Evolutionary conservation across 2,113 vertebrate species (phyloP), one percentile per base, ranked within the genome.

Genomic region (Manacus vitellinus): DNA sequence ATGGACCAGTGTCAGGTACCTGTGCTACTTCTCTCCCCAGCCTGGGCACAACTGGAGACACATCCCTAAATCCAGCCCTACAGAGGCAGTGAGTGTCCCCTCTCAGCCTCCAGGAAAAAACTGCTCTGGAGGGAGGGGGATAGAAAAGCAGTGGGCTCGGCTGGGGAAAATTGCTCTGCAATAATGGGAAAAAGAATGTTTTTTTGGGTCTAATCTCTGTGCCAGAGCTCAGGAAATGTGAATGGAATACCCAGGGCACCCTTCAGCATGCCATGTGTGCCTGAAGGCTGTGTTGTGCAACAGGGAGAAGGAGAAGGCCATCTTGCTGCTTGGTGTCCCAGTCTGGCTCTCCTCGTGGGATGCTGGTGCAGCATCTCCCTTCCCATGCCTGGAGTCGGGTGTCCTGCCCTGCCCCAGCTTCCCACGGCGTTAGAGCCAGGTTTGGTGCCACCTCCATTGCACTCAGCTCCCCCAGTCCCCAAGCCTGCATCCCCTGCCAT

Each of bases 281-380:
- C 35, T 43, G 21, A 52, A 83, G 72, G 71, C 52, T 62, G 62
- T 0, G 0, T 8, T 27, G 47, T 41, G 75, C 67, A 35, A 37
- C 49, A 24, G 72, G 33, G 52, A 81, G 68, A 47, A 63, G 62
- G 49, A 55, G 25, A 9, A 70, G 33, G 56, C 47, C 21, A 4
- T 47, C 0, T 0, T 2, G 0, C 31, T 30, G 70, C 59, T 67
- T 5, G 0, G 13, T 18, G 37, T 75, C 75, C 52, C 66, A 27
- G 19, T 2, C 2, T 35, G 54, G 63, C 8, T 68, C 11, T 85
- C 33, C 71, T 30, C 16, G 1, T 2, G 54, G 80, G 63, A 65
- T 46, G 59, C 59, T 55, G 63, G 23, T 2, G 0, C 67, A 77
- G 54, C 73, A 84, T 55, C 73, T 68, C 25, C 16, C 51, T 61